phyloP scores from a whole-genome alignment of 2,113 vertebrate genomes.

The Tragelaphus imberbis region DNA sequence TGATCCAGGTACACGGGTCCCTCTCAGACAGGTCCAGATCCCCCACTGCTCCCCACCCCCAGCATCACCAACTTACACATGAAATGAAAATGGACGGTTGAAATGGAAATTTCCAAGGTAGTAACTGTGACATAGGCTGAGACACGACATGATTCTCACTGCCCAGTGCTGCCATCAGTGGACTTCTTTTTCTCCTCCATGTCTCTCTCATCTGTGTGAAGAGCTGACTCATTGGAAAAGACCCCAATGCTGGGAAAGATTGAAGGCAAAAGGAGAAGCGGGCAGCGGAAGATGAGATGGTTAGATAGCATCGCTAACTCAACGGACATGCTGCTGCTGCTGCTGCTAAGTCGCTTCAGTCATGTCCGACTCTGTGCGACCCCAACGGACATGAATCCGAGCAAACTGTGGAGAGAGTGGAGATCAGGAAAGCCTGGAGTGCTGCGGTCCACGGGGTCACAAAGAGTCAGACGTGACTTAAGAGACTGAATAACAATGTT shows the following conservation, averaged over 20 bases:
- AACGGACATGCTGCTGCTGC: not conserved
- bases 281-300: not conserved
- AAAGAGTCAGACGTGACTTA: not conserved
- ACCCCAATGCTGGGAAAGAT: not conserved
- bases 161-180: slow-evolving; percentile 5
- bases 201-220: not conserved
- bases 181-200: slow-evolving; percentile 20
- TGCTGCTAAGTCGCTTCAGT: no score
- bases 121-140: not conserved
- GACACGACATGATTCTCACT: not conserved
- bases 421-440: not conserved
- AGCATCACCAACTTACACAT: not conserved
- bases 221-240: not conserved
- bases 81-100: not conserved
- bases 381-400: not conserved
- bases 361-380: no score
- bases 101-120: slow-evolving; percentile 50
- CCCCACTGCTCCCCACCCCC: not conserved
- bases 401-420: not conserved
- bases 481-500: not conserved
- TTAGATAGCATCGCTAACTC: not conserved
- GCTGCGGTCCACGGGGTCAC: not conserved
- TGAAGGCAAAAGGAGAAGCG: not conserved
- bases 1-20: not conserved
- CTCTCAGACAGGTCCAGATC: not conserved